Evolutionary conservation across 2,797 vertebrate genomes (phyloP).

Genomic region (Antrozous pallidus): DNA sequence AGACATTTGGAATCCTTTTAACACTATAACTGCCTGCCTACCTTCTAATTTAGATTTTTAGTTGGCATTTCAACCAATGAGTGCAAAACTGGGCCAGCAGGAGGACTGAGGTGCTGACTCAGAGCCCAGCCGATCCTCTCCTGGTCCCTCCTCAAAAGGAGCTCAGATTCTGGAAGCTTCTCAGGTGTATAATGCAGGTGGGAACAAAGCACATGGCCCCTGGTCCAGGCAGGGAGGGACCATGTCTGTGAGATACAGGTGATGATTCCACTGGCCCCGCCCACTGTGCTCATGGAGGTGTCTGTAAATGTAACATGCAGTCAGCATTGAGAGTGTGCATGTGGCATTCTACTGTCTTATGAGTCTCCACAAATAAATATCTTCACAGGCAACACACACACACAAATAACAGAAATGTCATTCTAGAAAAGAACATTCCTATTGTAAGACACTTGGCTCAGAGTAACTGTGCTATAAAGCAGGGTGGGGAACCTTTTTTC

Average conservation of each 20-base stretch:
- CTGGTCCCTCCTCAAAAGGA: neutral
- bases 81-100: neutral
- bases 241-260: neutral
- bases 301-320: neutral
- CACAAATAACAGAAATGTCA: neutral
- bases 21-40: neutral
- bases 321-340: neutral
- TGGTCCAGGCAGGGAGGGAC: neutral
- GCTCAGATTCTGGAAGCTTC: neutral
- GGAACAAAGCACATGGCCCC: constrained; percentile 55
- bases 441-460: neutral
- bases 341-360: constrained; percentile 63
- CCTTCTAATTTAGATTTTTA: neutral
- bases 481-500: no score
- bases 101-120: neutral
- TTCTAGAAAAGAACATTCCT: neutral
- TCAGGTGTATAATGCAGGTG: neutral
- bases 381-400: constrained; percentile 60
- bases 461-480: neutral
- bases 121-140: neutral
- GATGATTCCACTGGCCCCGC: constrained; percentile 25
- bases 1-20: no score
- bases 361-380: constrained; percentile 68
- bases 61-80: neutral
- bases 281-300: neutral